Conservation (phyloP, 2,888 invertebrate species). For the Trichopoda pennipes region DNA sequence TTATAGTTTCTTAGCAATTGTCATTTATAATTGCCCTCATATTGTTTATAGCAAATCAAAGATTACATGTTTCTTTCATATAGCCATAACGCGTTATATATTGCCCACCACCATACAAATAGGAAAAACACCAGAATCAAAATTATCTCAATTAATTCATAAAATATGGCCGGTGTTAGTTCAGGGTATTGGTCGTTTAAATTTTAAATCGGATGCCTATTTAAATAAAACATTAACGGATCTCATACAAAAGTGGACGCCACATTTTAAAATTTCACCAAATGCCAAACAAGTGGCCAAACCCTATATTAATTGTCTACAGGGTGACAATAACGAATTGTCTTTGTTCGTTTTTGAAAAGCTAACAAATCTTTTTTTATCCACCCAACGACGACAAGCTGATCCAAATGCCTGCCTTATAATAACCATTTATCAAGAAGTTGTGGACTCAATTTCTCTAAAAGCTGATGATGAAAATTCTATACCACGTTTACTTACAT, state of each 20-base stretch:
- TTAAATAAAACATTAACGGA: slow-evolving; percentile 82
- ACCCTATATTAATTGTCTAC: slow-evolving; percentile 76
- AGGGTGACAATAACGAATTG: slow-evolving; percentile 74
- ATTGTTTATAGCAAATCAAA: slow-evolving; percentile 78
- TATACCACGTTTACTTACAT: slow-evolving; percentile 71
- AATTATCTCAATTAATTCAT: slow-evolving; percentile 81
- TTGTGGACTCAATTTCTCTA: slow-evolving; percentile 70
- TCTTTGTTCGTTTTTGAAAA: slow-evolving; percentile 76
- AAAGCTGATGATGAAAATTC: slow-evolving; percentile 31
- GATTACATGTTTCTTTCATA: slow-evolving; percentile 81
- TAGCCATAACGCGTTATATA: slow-evolving; percentile 82
- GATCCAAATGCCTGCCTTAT: slow-evolving; percentile 77
- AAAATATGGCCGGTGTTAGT: slow-evolving; percentile 82
- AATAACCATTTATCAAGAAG: slow-evolving; percentile 77
- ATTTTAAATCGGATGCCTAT: slow-evolving; percentile 81
- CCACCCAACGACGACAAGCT: slow-evolving; percentile 77
- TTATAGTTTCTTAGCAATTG: slow-evolving; percentile 79
- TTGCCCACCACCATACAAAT: slow-evolving; percentile 82
- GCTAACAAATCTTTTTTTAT: slow-evolving; percentile 76
- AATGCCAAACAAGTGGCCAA: slow-evolving; percentile 77
- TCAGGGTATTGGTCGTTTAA: slow-evolving; percentile 82
- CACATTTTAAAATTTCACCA: slow-evolving; percentile 76
- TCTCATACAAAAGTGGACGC: slow-evolving; percentile 81
- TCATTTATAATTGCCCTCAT: slow-evolving; percentile 79
- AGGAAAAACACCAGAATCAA: slow-evolving; percentile 80